Conservation (phyloP, 1,140 invertebrate species). For the Bombus impatiens region DNA sequence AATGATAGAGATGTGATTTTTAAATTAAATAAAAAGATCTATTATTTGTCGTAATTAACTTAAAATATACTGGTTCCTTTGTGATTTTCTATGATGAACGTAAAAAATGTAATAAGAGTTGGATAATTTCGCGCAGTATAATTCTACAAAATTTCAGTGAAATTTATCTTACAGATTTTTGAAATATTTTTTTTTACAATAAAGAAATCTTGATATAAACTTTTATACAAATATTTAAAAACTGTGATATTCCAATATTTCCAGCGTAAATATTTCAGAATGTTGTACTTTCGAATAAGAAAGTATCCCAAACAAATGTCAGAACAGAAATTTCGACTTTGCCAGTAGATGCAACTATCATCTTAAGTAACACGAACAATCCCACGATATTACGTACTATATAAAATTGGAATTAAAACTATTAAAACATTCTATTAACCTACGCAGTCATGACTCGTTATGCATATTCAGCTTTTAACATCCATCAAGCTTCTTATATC, state of each 20-base stretch:
- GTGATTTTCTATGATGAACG: not conserved
- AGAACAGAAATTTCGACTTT: too few relatives aligned
- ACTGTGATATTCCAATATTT: not conserved
- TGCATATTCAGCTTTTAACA: not conserved
- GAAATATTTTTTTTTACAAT: too few relatives aligned
- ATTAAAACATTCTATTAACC: not conserved
- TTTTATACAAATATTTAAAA: too few relatives aligned
- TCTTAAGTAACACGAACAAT: not conserved
- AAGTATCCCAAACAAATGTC: too few relatives aligned
- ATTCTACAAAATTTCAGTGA: too few relatives aligned
- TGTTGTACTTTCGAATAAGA: not conserved
- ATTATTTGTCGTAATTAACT: not conserved
- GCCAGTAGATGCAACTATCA: not conserved
- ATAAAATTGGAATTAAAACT: not conserved
- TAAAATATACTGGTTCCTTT: not conserved
- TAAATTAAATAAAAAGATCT: not conserved
- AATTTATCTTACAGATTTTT: too few relatives aligned
- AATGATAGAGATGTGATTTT: too few relatives aligned
- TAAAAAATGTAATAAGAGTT: too few relatives aligned
- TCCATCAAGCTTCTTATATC: slow-evolving; percentile 3
- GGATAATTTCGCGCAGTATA: too few relatives aligned
- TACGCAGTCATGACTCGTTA: not conserved
- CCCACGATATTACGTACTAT: not conserved
- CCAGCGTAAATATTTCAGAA: not conserved
- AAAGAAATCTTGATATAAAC: too few relatives aligned